Evolutionary conservation across 2,888 invertebrate genomes (phyloP).

Genomic region (Troglohyphantes excavatus): DNA sequence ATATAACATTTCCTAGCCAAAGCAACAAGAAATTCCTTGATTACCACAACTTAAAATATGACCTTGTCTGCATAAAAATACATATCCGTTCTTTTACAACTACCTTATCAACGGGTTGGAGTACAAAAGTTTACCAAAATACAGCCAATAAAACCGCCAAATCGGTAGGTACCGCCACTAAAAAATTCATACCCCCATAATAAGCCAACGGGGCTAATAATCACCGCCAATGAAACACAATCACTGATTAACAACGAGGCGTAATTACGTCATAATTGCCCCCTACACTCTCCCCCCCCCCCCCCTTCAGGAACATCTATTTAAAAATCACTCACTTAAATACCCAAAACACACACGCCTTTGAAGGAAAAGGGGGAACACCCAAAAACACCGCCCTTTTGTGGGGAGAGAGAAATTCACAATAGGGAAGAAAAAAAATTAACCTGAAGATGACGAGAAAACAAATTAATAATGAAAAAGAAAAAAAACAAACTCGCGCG

Average conservation of each 20-base stretch:
- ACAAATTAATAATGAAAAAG: slow-evolving; percentile 37
- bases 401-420: background rate
- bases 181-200: slow-evolving; percentile 59
- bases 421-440: slow-evolving; percentile 20
- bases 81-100: background rate
- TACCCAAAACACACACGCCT: slow-evolving; percentile 65
- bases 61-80: background rate
- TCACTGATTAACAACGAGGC: slow-evolving; percentile 73
- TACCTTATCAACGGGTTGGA: background rate
- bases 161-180: slow-evolving; percentile 22
- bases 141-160: slow-evolving; percentile 50
- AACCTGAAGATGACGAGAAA: background rate
- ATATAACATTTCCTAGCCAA: background rate
- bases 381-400: slow-evolving; percentile 56
- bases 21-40: background rate
- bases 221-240: slow-evolving; percentile 72
- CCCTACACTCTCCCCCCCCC: background rate
- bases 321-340: slow-evolving; percentile 74
- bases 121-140: slow-evolving; percentile 25
- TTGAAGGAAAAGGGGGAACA: slow-evolving; percentile 29
- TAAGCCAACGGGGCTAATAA: slow-evolving; percentile 33
- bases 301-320: slow-evolving; percentile 15
- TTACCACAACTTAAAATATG: background rate
- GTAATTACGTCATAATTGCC: slow-evolving; percentile 74
- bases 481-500: background rate